Evolutionary conservation across 2,797 vertebrate genomes (phyloP).

Genomic region (Peromyscus nudipes): DNA sequence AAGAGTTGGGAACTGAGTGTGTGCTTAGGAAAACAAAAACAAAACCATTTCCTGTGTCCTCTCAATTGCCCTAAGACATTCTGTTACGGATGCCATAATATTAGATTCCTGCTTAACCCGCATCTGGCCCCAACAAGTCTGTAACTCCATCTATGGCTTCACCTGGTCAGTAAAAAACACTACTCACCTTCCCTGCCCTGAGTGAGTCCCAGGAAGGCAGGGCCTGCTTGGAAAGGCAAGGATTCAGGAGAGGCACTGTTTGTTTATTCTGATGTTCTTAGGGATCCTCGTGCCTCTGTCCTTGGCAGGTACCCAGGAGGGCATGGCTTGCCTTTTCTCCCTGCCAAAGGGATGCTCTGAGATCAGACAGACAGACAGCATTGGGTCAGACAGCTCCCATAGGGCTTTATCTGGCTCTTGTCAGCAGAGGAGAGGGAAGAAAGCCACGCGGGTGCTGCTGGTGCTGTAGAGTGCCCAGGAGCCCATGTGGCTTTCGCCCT

Average conservation of each 20-base stretch:
- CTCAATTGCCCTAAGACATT: neutral
- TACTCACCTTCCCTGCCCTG: neutral
- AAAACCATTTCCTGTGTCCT: neutral
- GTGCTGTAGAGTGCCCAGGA: neutral
- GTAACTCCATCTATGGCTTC: neutral
- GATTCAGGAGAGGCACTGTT: neutral
- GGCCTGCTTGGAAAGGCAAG: neutral
- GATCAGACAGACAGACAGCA: neutral
- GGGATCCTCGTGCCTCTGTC: neutral
- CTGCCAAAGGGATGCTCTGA: neutral
- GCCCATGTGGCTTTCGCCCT: neutral
- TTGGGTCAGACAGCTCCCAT: neutral
- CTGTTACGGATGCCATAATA: neutral
- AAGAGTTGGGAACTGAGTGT: neutral
- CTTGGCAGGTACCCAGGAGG: neutral
- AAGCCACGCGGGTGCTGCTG: neutral
- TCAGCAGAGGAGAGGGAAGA: neutral
- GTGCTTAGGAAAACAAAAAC: neutral
- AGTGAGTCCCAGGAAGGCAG: neutral
- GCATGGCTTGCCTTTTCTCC: neutral
- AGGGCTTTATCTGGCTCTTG: neutral
- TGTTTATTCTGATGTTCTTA: neutral
- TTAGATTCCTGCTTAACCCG: neutral
- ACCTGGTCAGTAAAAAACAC: neutral
- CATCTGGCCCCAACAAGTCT: neutral